Percentiles rank a stretch among this genome's conserved stretches.
These are phyloP conservation scores for Antedon mediterranea DNA, from an alignment of 53 echinoderm and acorn worm genomes.

Conservation along the genomic window DNA sequence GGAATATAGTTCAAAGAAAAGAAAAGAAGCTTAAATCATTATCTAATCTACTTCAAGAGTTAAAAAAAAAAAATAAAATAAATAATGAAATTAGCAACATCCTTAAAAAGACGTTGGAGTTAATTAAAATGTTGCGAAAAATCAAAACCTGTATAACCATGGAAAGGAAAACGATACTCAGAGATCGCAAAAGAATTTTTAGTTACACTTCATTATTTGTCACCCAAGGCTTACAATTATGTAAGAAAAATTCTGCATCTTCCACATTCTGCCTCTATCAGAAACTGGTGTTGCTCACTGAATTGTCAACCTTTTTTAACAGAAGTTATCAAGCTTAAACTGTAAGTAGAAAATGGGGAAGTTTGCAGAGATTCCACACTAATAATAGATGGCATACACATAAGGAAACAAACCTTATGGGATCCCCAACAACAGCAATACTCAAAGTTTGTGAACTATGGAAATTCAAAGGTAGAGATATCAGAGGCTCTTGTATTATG, in stretches of 20 bases:
- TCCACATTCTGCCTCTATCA: slow-evolving; percentile 30
- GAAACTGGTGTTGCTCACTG: slow-evolving; percentile 24
- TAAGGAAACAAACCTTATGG: neutral
- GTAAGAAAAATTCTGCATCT: slow-evolving; percentile 24
- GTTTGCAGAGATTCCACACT: neutral
- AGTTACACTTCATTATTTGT: slow-evolving; percentile 34
- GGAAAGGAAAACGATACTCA: slow-evolving; percentile 25
- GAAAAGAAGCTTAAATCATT: neutral
- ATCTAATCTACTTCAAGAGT: neutral
- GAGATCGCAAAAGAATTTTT: slow-evolving; percentile 40
- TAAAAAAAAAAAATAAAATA: too few species aligned
- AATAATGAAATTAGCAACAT: too few species aligned
- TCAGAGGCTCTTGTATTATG: neutral
- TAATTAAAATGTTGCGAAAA: neutral
- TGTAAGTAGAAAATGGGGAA: neutral
- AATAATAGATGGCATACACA: neutral
- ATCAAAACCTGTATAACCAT: neutral
- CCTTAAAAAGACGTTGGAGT: neutral
- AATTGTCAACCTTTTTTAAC: slow-evolving; percentile 32
- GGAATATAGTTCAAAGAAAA: neutral
- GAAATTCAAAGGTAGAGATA: neutral
- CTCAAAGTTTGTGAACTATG: neutral
- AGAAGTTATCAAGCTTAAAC: neutral
- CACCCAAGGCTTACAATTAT: slow-evolving; percentile 40
- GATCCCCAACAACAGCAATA: neutral